Base-by-base conservation (phyloP, 2,113 vertebrate genomes). In the Mola mola region DNA sequence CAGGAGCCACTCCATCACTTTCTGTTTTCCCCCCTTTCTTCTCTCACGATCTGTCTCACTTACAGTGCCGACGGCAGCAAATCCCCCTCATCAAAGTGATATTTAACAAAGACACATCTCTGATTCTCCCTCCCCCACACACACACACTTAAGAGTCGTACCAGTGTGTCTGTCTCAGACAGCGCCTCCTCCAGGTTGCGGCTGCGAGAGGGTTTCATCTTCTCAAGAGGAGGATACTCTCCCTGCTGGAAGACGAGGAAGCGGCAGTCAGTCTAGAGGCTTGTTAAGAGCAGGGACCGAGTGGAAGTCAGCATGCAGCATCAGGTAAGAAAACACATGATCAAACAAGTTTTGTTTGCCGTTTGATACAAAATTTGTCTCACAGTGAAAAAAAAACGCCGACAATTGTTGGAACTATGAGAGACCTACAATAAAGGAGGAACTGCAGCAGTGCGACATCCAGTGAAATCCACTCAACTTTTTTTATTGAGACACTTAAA, bases 171-270 rank as follows among this genome's bases (percentile, higher is more conserved):
- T 0, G 90, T 86, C 82, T 95, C 94, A 1, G 90, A 92, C 57
- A 91, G 76, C 8, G 90, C 84, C 74, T 95, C 94, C 4, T 95
- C 94, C 60, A 93, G 84, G 72, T 91, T 94, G 82, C 93, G 93
- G 75, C 91, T 95, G 76, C 91, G 90, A 5, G 93, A 92, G 8
- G 86, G 88, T 85, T 93, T 96, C 87, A 95, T 83, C 89, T 92
- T 95, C 79, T 95, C 94, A 1, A 91, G 46, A 0, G 86, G 70
- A 53, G 81, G 84, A 70, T 87, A 88, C 53, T 93, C 92, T 59
- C 90, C 89, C 88, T 93, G 92, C 84, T 90, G 87, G 84, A 58
- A 15, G 22, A 81, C 15, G 37, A 43, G 12, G 28, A 6, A 60
- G 13, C 4, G 0, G 2, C 49, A 42, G 11, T 81, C 55, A 73